Conservation (phyloP, 2,113 vertebrate species). For the Panthera leo region DNA sequence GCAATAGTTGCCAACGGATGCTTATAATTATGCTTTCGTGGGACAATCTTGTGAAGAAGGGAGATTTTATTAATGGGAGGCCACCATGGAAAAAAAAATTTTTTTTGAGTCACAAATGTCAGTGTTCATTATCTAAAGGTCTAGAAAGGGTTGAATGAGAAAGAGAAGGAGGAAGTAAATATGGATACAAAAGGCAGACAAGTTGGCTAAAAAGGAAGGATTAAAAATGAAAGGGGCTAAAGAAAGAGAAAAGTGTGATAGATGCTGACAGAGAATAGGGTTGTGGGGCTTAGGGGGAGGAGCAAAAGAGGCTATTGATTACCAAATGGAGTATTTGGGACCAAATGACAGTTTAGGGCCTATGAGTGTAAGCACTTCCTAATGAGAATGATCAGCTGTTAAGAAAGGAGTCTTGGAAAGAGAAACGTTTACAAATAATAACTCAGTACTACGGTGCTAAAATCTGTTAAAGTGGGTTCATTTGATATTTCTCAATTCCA, state of each 20-base stretch:
- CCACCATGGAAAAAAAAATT: background rate
- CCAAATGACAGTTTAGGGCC: conserved; percentile 3
- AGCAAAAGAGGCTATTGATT: background rate
- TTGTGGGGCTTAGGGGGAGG: background rate
- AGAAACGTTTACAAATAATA: conserved; percentile 74
- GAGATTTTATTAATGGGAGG: conserved; percentile 10
- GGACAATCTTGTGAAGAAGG: background rate
- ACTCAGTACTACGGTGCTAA: background rate
- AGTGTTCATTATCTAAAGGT: background rate
- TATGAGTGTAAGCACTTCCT: background rate
- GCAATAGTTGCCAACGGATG: background rate
- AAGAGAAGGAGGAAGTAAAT: conserved; percentile 57
- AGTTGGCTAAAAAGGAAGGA: background rate
- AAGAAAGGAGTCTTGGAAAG: conserved; percentile 73
- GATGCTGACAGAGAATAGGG: background rate
- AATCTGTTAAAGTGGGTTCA: background rate
- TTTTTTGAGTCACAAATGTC: background rate
- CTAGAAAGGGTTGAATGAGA: background rate
- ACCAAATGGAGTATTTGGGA: background rate
- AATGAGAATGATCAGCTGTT: background rate
- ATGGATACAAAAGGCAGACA: conserved; percentile 32
- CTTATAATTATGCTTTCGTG: conserved; percentile 6
- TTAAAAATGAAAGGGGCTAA: background rate
- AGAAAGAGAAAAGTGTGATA: background rate
- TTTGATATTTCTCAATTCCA: background rate